A percentile compares a stretch with the other conserved stretches of the same genome.
phyloP scores from a whole-genome alignment of 2,797 vertebrate genomes.

The Siniperca scherzeri region DNA sequence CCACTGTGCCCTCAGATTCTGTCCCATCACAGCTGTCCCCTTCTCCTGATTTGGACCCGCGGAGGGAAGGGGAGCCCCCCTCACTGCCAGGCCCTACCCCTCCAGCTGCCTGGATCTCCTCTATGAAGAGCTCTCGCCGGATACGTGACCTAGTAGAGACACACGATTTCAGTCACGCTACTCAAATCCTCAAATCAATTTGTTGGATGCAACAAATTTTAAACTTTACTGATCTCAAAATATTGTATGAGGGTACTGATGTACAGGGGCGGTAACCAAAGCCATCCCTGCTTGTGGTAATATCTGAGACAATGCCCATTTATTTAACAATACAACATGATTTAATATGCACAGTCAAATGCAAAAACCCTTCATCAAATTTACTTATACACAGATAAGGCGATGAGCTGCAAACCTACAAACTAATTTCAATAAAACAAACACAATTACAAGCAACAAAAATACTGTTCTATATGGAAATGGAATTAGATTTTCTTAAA shows the following conservation, averaged over 20 bases:
- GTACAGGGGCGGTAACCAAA: background rate
- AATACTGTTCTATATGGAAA: background rate
- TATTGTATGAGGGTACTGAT: background rate
- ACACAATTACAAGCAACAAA: background rate
- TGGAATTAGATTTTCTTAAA: background rate
- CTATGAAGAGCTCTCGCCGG: slow-evolving; percentile 97
- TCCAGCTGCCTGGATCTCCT: slow-evolving; percentile 97
- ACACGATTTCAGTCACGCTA: slow-evolving; percentile 35
- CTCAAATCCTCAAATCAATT: slow-evolving; percentile 12
- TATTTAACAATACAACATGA: background rate
- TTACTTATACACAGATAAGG: background rate
- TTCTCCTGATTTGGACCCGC: slow-evolving; percentile 91
- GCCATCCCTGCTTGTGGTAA: background rate
- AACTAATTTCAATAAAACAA: background rate
- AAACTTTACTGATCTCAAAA: background rate
- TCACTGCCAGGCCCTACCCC: slow-evolving; percentile 89
- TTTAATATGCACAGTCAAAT: background rate
- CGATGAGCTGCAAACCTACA: background rate
- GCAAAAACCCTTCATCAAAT: background rate
- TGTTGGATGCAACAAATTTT: background rate
- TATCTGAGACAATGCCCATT: background rate
- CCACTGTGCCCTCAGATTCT: slow-evolving; percentile 91
- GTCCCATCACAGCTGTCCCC: slow-evolving; percentile 98
- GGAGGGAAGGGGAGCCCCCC: slow-evolving; percentile 93
- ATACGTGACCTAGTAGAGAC: slow-evolving; percentile 92